Evolutionary conservation across 2,797 vertebrate species (phyloP).

Genomic region (Gambusia yucatana): DNA sequence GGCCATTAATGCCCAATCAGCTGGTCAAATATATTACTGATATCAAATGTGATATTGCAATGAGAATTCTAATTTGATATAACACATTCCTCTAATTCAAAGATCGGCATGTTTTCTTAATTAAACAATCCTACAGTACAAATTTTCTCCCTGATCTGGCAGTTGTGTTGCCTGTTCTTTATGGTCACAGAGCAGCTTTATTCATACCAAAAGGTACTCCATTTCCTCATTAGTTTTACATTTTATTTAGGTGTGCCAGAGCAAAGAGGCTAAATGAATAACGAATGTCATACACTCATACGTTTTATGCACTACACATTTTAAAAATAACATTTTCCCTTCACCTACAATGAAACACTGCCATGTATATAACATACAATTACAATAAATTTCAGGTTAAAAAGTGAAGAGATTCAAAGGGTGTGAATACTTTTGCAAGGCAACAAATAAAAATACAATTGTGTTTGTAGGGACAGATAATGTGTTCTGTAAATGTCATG

Average conservation of each 20-base stretch:
- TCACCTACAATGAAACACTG: neutral
- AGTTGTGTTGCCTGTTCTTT: neutral
- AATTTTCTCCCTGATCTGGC: neutral
- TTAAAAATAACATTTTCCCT: neutral
- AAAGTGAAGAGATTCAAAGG: neutral
- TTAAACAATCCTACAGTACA: neutral
- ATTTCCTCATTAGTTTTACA: neutral
- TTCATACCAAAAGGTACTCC: neutral
- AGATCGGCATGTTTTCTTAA: neutral
- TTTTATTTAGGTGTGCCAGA: neutral
- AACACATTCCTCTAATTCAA: neutral
- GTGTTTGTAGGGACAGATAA: conserved; percentile 64
- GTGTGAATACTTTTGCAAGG: neutral
- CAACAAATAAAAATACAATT: neutral
- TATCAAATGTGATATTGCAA: neutral
- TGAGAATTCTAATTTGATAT: neutral
- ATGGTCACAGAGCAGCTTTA: neutral
- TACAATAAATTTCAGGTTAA: neutral
- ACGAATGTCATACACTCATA: neutral
- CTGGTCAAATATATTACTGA: neutral
- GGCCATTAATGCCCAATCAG: neutral
- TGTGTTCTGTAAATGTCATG: conserved; percentile 35
- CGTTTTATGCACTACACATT: neutral
- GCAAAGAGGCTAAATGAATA: neutral
- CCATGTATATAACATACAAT: neutral